Percentiles rank a stretch among this genome's conserved stretches.
These are phyloP conservation scores for Zhengitettix transpicula DNA, from an alignment of 2,888 invertebrate genomes.

Conservation along the genomic window DNA sequence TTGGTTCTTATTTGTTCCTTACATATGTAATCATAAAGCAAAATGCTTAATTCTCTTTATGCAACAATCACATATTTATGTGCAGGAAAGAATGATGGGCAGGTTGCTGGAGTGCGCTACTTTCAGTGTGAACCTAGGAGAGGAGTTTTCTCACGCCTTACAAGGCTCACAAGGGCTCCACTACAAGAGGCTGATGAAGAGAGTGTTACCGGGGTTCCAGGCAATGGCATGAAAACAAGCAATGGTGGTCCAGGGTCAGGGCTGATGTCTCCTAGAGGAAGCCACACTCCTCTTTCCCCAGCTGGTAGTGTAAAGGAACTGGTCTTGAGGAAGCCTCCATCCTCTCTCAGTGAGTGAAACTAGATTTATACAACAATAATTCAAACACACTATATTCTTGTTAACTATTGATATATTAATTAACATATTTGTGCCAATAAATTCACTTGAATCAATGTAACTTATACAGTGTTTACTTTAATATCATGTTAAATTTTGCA, in stretches of 20 bases:
- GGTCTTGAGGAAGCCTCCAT: neutral
- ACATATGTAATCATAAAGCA: neutral
- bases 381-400: too few relatives aligned
- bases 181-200: constrained; percentile 31
- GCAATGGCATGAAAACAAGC: constrained; percentile 23
- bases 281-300: constrained; percentile 21
- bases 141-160: constrained; percentile 82
- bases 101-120: constrained; percentile 79
- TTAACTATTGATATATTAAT: too few relatives aligned
- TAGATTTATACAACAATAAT: too few relatives aligned
- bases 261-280: constrained; percentile 5
- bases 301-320: constrained; percentile 27
- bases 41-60: neutral
- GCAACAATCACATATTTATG: too few relatives aligned
- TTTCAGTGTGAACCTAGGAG: constrained; percentile 85
- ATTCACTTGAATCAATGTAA: too few relatives aligned
- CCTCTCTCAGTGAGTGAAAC: too few relatives aligned
- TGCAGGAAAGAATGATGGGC: constrained; percentile 90
- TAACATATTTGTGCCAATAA: too few relatives aligned
- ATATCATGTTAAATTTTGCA: too few relatives aligned
- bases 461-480: too few relatives aligned
- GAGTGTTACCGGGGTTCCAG: constrained; percentile 16
- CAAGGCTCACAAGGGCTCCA: constrained; percentile 62
- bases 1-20: neutral
- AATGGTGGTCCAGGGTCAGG: constrained; percentile 1